Evolutionary conservation across 2,113 vertebrate genomes (phyloP).

Genomic region (Ptilorrhoa leucosticta): DNA sequence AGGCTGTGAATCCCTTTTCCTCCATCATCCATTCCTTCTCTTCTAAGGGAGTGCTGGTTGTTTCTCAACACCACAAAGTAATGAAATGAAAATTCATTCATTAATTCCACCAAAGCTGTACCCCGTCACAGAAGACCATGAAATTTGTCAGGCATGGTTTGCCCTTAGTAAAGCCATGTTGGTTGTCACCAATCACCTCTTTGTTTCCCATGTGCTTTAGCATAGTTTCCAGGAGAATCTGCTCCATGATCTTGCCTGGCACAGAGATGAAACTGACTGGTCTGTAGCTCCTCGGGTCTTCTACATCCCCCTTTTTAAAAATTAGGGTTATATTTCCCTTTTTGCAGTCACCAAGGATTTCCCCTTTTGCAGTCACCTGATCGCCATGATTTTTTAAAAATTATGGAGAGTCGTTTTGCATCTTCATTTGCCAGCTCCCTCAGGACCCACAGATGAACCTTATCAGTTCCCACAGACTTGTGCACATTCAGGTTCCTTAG

Average conservation of each 20-base stretch:
- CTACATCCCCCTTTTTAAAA: not conserved
- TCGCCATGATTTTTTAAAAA: not conserved
- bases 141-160: not conserved
- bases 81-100: not conserved
- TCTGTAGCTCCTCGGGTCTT: not conserved
- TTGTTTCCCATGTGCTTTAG: not conserved
- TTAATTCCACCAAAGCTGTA: not conserved
- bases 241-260: not conserved
- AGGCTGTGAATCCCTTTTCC: not conserved
- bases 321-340: not conserved
- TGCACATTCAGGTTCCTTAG: not conserved
- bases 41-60: not conserved
- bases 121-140: accelerated
- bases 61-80: not conserved
- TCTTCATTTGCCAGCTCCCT: not conserved
- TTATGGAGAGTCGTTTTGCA: not conserved
- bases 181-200: not conserved
- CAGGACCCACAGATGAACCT: not conserved
- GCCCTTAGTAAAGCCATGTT: not conserved
- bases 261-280: too few relatives aligned
- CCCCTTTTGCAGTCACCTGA: too few relatives aligned
- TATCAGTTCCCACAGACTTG: not conserved
- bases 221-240: not conserved
- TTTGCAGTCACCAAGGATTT: not conserved
- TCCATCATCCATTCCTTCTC: not conserved